Percentiles rank a stretch among this genome's conserved stretches.
Conservation (phyloP, 2,888 invertebrate species). For the Platycnemis pennipes region DNA sequence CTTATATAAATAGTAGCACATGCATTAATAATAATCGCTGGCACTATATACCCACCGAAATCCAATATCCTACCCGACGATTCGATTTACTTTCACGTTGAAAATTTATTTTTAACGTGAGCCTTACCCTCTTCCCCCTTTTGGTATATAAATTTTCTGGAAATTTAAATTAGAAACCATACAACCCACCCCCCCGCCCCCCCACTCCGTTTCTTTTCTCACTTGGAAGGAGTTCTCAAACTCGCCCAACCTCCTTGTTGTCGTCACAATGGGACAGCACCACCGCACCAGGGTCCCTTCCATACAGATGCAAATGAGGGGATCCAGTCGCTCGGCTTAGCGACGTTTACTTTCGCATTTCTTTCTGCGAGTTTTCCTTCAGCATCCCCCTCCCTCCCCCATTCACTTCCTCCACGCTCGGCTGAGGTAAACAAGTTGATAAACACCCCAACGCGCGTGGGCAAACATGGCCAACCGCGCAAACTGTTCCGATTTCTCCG, state of each 20-base stretch:
- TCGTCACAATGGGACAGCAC: neutral
- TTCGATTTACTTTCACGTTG: no score
- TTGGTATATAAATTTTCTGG: no score
- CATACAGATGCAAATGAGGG: slow-evolving; percentile 5
- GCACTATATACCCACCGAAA: no score
- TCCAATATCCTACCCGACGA: no score
- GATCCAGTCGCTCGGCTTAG: neutral
- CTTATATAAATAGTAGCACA: no score
- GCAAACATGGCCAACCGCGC: neutral
- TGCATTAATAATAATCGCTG: no score
- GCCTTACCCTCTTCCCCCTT: no score
- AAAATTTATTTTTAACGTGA: no score
- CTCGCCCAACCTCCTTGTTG: neutral
- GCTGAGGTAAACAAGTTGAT: slow-evolving; percentile 29
- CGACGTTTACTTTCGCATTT: slow-evolving; percentile 32
- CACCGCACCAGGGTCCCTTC: neutral
- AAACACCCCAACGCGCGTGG: neutral
- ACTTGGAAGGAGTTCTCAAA: neutral
- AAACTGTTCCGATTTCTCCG: neutral
- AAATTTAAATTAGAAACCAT: no score
- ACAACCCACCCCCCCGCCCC: no score
- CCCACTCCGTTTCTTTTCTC: no score
- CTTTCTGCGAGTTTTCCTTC: neutral
- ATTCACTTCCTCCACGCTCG: neutral
- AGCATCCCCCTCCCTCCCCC: neutral